phyloP scores from a whole-genome alignment of 1,140 invertebrate genomes.

The Formica exsecta region DNA sequence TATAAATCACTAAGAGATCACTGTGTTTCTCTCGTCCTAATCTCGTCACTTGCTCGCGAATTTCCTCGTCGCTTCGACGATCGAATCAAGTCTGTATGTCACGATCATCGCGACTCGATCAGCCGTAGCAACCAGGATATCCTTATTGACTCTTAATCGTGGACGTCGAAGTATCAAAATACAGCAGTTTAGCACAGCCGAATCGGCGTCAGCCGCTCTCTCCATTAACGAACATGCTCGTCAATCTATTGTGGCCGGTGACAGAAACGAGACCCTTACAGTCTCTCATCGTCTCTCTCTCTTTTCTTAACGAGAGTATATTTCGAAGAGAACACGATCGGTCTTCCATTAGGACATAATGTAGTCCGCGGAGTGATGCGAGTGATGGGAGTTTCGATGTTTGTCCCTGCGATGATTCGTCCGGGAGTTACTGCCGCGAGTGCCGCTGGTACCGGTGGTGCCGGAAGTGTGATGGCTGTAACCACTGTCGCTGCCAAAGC shows the following conservation, averaged over 20 bases:
- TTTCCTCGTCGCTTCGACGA: slow-evolving; percentile 3
- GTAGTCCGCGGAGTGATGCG: slow-evolving; percentile 82
- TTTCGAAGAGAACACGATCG: not conserved
- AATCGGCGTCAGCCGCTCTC: slow-evolving; percentile 22
- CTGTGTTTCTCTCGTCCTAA: slow-evolving; percentile 50
- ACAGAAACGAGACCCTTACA: not conserved
- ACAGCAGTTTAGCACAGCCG: slow-evolving; percentile 55
- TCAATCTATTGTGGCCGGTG: not conserved
- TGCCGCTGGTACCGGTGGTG: slow-evolving; percentile 81
- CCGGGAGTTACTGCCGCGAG: slow-evolving; percentile 79
- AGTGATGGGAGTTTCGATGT: slow-evolving; percentile 82
- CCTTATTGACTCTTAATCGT: slow-evolving; percentile 57
- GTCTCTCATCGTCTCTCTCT: not conserved
- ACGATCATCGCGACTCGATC: not conserved
- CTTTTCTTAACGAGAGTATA: not conserved
- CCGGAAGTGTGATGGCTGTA: slow-evolving; percentile 90
- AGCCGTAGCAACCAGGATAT: slow-evolving; percentile 4
- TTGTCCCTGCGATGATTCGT: slow-evolving; percentile 82
- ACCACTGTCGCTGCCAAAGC: slow-evolving; percentile 90
- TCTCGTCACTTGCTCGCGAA: slow-evolving; percentile 26
- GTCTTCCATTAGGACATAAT: slow-evolving; percentile 81
- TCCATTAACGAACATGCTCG: slow-evolving; percentile 14
- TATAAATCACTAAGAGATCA: slow-evolving; percentile 77
- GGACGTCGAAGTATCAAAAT: slow-evolving; percentile 58
- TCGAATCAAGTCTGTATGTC: not conserved